These are phyloP conservation scores for Zoanthus gigantus DNA, from an alignment of 92 coral and sea anemone species.

Conservation along the genomic window DNA sequence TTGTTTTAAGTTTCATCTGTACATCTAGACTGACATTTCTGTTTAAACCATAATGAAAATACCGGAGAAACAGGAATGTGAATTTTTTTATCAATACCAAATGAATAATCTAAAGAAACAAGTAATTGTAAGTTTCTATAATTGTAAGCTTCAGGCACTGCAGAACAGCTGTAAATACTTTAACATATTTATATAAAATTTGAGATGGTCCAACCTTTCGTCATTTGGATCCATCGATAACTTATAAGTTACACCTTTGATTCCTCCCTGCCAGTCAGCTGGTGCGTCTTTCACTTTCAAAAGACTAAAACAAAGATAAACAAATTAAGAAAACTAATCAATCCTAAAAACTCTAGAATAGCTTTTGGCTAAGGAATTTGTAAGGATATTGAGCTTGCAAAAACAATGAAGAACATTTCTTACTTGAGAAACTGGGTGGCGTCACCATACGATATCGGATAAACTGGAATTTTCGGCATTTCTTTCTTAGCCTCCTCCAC, in stretches of 20 bases:
- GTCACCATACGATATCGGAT: slow-evolving; percentile 84
- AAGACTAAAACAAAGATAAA: slow-evolving; percentile 38
- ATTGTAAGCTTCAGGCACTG: too few species aligned
- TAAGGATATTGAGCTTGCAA: background rate
- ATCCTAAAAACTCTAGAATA: background rate
- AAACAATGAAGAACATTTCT: background rate
- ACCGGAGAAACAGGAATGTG: background rate
- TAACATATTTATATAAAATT: too few species aligned
- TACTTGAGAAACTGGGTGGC: slow-evolving; percentile 75
- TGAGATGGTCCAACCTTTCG: slow-evolving; percentile 45
- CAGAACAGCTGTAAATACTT: background rate
- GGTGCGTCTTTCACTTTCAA: slow-evolving; percentile 71
- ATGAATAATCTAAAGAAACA: too few species aligned
- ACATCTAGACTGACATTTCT: slow-evolving; percentile 78
- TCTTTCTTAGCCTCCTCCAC: slow-evolving; percentile 44
- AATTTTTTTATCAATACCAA: too few species aligned
- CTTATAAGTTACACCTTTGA: slow-evolving; percentile 56
- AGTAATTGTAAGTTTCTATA: too few species aligned
- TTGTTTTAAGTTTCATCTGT: slow-evolving; percentile 69
- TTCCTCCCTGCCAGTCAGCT: slow-evolving; percentile 84
- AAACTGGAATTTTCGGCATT: slow-evolving; percentile 76
- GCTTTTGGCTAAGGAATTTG: background rate
- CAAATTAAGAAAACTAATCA: background rate
- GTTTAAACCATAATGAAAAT: background rate
- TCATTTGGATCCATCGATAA: slow-evolving; percentile 66